A percentile compares a stretch with the other conserved stretches of the same genome.
Conservation (phyloP, 2,113 vertebrate genomes). For the human region DNA sequence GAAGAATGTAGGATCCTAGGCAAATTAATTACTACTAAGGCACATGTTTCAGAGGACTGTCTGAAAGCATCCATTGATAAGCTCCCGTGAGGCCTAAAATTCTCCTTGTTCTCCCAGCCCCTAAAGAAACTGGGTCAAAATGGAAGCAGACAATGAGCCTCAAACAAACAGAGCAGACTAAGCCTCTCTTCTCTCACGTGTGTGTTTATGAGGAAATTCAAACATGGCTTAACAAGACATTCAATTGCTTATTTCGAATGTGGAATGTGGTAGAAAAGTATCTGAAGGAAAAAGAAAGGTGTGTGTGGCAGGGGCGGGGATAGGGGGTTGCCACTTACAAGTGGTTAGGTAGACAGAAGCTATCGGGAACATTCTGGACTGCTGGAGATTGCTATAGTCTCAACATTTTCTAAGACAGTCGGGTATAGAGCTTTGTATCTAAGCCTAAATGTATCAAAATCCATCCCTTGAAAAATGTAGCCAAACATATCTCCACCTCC, state of each 20-base stretch:
- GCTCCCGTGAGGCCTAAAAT: slow-evolving; percentile 14
- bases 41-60: neutral
- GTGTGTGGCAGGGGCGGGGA: neutral
- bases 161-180: slow-evolving; percentile 6
- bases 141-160: slow-evolving; percentile 7
- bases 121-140: slow-evolving; percentile 50
- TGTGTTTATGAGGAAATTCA: slow-evolving; percentile 4
- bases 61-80: slow-evolving; percentile 56
- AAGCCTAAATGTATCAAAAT: neutral
- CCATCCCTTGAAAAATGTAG: neutral
- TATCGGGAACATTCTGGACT: neutral
- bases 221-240: neutral
- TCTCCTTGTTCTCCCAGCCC: neutral
- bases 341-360: neutral
- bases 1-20: neutral
- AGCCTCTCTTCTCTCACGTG: neutral
- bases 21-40: slow-evolving; percentile 27
- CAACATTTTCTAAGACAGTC: neutral
- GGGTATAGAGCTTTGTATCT: neutral
- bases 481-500: neutral
- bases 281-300: neutral
- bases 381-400: neutral
- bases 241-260: neutral
- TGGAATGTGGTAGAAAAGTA: neutral
- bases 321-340: neutral